Percentiles rank a stretch among this genome's conserved stretches.
phyloP scores from a whole-genome alignment of 2,113 vertebrate genomes.

The Rhynchomys soricoides region DNA sequence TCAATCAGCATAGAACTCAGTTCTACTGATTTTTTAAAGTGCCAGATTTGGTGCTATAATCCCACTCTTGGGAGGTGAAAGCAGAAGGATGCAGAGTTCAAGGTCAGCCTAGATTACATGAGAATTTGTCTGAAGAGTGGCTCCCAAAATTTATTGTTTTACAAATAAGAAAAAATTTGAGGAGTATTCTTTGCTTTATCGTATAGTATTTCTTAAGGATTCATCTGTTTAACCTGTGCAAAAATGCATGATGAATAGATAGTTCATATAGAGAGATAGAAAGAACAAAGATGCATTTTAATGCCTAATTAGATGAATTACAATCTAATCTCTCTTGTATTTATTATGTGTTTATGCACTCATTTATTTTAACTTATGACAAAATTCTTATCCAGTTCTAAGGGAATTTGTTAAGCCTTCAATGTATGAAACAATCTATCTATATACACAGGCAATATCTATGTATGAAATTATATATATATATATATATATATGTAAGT shows the following conservation, averaged over 20 bases:
- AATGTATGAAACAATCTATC: too few relatives aligned
- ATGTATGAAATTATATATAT: too few relatives aligned
- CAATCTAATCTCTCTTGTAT: neutral
- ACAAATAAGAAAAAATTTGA: neutral
- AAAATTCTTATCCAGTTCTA: too few relatives aligned
- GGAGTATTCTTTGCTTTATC: neutral
- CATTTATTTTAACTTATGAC: too few relatives aligned
- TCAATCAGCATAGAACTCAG: slow-evolving; percentile 64
- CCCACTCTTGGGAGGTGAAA: neutral
- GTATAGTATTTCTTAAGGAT: neutral
- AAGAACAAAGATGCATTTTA: neutral
- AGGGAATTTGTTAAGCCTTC: too few relatives aligned
- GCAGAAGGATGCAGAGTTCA: neutral
- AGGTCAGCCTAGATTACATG: neutral
- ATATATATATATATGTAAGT: neutral
- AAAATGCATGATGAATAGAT: neutral
- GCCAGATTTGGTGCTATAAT: neutral
- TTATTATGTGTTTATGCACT: too few relatives aligned
- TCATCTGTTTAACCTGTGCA: neutral
- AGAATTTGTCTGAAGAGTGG: too few relatives aligned
- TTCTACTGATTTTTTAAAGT: slow-evolving; percentile 65
- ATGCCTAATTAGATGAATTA: neutral
- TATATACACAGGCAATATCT: neutral
- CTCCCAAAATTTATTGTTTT: neutral
- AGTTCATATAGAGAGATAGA: neutral